phyloP scores from a whole-genome alignment of 2,113 vertebrate genomes.

The Gymnobelideus leadbeateri region DNA sequence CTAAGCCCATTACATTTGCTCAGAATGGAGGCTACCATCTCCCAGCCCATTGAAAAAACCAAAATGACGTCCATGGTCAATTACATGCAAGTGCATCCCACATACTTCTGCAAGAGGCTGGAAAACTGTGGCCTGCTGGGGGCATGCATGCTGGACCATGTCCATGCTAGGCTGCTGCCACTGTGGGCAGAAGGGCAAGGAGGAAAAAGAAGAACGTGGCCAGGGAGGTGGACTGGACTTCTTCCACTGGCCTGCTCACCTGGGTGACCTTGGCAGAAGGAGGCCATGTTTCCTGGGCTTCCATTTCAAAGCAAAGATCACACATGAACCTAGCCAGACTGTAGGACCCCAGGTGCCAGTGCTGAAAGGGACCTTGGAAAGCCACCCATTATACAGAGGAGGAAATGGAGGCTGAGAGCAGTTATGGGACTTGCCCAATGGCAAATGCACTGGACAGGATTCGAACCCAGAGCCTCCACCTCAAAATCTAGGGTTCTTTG shows the following conservation, averaged over 20 bases:
- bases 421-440: no score
- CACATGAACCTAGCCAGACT: no score
- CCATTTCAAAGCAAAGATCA: not conserved
- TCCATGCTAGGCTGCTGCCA: not conserved
- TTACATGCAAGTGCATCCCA: not conserved
- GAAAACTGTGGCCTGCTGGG: not conserved
- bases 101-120: not conserved
- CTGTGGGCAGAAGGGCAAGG: not conserved
- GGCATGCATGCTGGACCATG: not conserved
- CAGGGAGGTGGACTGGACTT: not conserved
- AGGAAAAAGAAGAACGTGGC: not conserved
- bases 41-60: not conserved
- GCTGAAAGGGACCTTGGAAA: not conserved
- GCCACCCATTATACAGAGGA: not conserved
- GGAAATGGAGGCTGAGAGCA: not conserved
- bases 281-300: not conserved
- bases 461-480: no score
- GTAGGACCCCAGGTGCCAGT: not conserved
- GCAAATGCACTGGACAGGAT: no score
- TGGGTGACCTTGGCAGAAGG: no score
- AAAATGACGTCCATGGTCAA: slow-evolving; percentile 13
- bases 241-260: no score
- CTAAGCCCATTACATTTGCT: slow-evolving; percentile 44
- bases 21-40: not conserved
- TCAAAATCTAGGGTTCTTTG: no score